Base-by-base conservation (phyloP, 1,140 invertebrate species). In the Trichogramma pretiosum region DNA sequence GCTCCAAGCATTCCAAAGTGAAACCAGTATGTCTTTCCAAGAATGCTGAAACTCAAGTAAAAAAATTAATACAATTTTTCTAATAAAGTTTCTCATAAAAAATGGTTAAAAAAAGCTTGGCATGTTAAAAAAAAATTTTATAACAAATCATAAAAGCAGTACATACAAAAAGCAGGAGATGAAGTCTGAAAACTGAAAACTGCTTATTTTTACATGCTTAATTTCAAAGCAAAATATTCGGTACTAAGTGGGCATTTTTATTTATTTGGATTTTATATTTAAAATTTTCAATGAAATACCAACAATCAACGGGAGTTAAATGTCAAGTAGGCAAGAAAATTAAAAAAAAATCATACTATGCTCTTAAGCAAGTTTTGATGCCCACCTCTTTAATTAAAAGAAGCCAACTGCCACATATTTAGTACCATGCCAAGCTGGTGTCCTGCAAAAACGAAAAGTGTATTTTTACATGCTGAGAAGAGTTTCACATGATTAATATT, bases 391-490 rank as follows among this genome's bases (percentile, higher is more conserved):
- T 36, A 50, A 38, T 49, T 30, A 34, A 41, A 43, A 48, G 47
- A 40, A 52, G 34, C 51, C 52, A 60, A 57, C 45, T 56, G 51
- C 54, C 56, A 52, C 50, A 49, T 50, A 40, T 18, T 46, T 50
- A 49, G 36, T 52, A 56, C 36, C 50, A 41, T 55, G 48, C 54
- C 59, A 58, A 59, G 50, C 56, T 55, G 55, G 51, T 56, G 50
- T 58, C 63, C 64, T 67, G 65, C 44, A 68, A 68, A 65, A 65
- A 62, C 57, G 41, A 56, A 64, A 65, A n/a, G n/a, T n/a, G 40
- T 41, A 46, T 35, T 46, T 42, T 37, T 42, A 37, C 23, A 46
- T 33, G 32, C 43, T 51, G 34, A 39, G 44, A 46, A 51, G 44
- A 47, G 44, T 46, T 51, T 43, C 28, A 46, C 38, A 51, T 37